phyloP scores from a whole-genome alignment of 2,113 vertebrate species.

The Aegotheles bennettii region DNA sequence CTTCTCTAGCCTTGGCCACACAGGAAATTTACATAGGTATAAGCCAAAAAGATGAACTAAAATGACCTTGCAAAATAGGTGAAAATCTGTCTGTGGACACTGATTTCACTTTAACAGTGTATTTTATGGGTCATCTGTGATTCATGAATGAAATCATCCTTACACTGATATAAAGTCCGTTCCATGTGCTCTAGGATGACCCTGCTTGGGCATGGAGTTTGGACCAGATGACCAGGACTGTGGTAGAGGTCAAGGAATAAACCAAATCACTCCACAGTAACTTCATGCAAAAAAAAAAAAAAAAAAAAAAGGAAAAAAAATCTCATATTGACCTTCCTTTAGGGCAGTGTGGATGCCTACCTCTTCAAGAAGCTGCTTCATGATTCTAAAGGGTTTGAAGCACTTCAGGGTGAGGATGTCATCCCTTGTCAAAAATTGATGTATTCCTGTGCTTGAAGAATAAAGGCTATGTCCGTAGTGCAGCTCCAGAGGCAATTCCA shows the following conservation, averaged over 20 bases:
- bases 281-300: background rate
- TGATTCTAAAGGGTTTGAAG: background rate
- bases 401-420: background rate
- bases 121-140: background rate
- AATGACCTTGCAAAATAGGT: background rate
- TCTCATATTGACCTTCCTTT: background rate
- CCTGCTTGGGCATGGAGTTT: too few species aligned
- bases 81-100: background rate
- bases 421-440: background rate
- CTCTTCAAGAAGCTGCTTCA: background rate
- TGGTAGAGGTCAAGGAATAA: background rate
- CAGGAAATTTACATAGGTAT: background rate
- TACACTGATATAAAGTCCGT: background rate
- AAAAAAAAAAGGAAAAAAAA: background rate
- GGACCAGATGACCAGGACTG: too few species aligned
- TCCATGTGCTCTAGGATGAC: too few species aligned
- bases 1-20: background rate
- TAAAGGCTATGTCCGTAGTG: background rate
- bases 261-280: background rate
- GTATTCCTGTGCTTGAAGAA: background rate
- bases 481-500: background rate
- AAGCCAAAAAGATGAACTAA: background rate
- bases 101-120: background rate
- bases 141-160: background rate
- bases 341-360: rapidly evolving